phyloP scores from a whole-genome alignment of 2,797 vertebrate genomes.

The Channa striata region DNA sequence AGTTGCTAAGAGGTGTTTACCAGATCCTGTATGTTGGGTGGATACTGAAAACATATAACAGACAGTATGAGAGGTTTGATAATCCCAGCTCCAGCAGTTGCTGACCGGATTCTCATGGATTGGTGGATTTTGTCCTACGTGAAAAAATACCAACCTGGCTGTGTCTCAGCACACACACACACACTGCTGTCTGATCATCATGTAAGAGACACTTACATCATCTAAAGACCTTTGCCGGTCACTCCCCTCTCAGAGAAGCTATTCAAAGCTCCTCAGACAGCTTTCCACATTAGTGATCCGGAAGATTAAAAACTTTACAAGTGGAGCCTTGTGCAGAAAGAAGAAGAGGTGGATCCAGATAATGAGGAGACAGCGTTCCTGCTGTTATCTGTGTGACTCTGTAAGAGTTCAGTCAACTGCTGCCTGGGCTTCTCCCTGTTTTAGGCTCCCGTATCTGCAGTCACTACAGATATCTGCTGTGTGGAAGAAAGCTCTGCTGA shows the following conservation, averaged over 20 bases:
- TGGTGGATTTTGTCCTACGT: constrained; percentile 1
- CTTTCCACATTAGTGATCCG: constrained; percentile 3
- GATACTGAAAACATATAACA: neutral
- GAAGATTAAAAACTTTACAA: constrained; percentile 10
- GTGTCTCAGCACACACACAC: neutral
- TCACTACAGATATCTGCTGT: neutral
- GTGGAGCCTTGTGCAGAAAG: neutral
- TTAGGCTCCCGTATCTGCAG: constrained; percentile 5
- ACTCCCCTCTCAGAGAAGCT: neutral
- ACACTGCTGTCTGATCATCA: constrained; percentile 6
- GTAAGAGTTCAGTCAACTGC: constrained; percentile 15
- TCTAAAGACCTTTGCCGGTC: constrained; percentile 6
- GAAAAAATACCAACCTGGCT: neutral
- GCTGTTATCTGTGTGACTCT: constrained; percentile 15
- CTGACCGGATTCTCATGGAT: constrained; percentile 1
- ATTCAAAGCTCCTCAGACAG: constrained; percentile 1
- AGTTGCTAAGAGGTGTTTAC: neutral
- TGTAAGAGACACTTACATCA: constrained; percentile 8
- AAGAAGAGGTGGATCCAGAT: constrained; percentile 1
- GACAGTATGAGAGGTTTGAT: constrained; percentile 4
- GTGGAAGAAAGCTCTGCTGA: neutral
- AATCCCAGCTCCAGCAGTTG: constrained; percentile 2
- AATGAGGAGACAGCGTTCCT: constrained; percentile 5
- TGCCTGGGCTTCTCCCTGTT: constrained; percentile 7
- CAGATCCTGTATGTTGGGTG: no score